Conservation (phyloP, 2,113 vertebrate species). For the Hippolais icterina region DNA sequence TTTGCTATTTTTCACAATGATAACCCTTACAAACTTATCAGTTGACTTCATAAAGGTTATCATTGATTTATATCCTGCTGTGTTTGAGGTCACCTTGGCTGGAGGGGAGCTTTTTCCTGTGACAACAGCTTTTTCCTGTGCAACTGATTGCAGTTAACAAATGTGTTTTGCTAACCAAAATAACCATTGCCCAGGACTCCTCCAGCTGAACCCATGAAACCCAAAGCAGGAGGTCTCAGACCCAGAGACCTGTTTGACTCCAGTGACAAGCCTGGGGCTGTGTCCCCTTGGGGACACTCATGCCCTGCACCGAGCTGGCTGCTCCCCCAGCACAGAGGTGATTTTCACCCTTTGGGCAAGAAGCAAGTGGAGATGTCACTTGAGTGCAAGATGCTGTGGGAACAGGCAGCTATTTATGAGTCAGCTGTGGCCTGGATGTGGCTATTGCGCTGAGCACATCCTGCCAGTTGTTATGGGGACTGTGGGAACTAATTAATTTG, state of each 20-base stretch:
- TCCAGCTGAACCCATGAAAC: background rate
- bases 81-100: background rate
- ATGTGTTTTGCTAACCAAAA: background rate
- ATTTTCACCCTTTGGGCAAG: background rate
- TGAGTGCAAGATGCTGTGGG: background rate
- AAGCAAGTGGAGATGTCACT: background rate
- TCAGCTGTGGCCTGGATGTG: background rate
- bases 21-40: background rate
- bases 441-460: background rate
- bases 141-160: background rate
- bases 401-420: slow-evolving; percentile 13
- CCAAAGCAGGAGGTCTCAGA: background rate
- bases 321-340: background rate
- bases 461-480: slow-evolving; percentile 4
- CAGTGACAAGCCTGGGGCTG: background rate
- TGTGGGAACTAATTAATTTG: slow-evolving; percentile 32
- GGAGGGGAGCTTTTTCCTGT: background rate
- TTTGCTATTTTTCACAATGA: background rate
- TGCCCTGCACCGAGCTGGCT: background rate
- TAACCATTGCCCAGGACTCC: background rate
- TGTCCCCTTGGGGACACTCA: background rate
- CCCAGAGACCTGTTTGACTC: background rate
- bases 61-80: background rate
- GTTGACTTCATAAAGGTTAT: background rate
- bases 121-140: too few relatives aligned